Evolutionary conservation across 2,797 vertebrate species (phyloP), one percentile per base, ranked within the genome.

Genomic region (Rhadinocentrus ornatus): DNA sequence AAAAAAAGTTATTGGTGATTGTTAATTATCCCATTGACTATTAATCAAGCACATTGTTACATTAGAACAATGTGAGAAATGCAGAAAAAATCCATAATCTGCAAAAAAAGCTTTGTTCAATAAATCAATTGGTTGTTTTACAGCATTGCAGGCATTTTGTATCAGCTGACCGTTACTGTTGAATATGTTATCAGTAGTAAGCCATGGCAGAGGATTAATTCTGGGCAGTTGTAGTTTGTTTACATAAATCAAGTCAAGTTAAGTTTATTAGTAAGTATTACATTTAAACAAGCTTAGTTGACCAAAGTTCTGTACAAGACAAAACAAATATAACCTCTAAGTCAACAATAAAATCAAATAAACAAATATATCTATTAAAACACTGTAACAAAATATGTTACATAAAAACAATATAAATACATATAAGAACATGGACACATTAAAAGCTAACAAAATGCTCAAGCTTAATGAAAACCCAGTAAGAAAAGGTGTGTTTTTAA

Each of bases 1-100:
- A 3, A n/a, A 27, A 27, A 75, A 63, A 68, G 62, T 34, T 37
- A 48, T 58, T 58, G 54, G 55, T 54, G 57, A 52, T 55, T 50
- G 55, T 66, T 64, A 48, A n/a, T 60, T 46, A 22, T 68, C 11
- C 26, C 46, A n/a, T 35, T 29, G 48, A 12, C 46, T 75, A 6
- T 8, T 9, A 59, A 29, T 18, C 16, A 26, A 20, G 12, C 15
- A 22, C 37, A 26, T 39, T n/a, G 29, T 11, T 41, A 29, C 53
- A 35, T 1, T 0, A 52, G 37, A 4, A 3, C n/a, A 12, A 1
- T 32, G 20, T 58, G 9, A 56, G n/a, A 59, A 20, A 55, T 7
- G 31, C 24, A 22, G 18, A 13, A 22, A 48, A 54, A 57, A 48
- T 24, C 4, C 46, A 26, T 35, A 31, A 34, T 48, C 26, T 57